Evolutionary conservation across 1,140 invertebrate genomes (phyloP).

Genomic region (Myzus persicae): DNA sequence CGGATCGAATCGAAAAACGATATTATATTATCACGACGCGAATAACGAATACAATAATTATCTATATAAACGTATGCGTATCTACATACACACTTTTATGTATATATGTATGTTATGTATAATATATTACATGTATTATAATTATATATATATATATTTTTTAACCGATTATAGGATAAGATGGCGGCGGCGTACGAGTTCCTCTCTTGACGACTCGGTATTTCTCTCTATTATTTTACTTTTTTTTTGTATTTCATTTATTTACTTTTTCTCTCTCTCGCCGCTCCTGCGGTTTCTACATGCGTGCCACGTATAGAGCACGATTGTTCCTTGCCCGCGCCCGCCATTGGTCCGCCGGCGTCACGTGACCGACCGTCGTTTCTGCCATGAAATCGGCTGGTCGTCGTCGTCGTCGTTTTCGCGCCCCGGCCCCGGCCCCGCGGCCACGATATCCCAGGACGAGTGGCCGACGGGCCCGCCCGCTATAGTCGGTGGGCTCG

Average conservation of each 20-base stretch:
- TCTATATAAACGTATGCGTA: background rate
- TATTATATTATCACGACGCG: background rate
- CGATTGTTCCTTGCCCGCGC: conserved; percentile 25
- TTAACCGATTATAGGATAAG: conserved; percentile 55
- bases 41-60: background rate
- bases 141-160: background rate
- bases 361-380: conserved; percentile 36
- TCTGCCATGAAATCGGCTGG: conserved; percentile 47
- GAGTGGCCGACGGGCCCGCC: background rate
- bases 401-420: background rate
- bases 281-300: conserved; percentile 39
- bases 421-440: background rate
- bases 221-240: conserved; percentile 23
- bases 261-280: conserved; percentile 44
- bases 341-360: conserved; percentile 25
- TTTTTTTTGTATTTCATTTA: conserved; percentile 55
- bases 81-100: background rate
- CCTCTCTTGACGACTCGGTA: conserved; percentile 40
- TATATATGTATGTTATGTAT: background rate
- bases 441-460: background rate
- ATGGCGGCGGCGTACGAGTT: conserved; percentile 49
- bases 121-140: background rate
- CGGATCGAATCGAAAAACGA: background rate
- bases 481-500: background rate
- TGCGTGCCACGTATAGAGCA: conserved; percentile 57